phyloP scores from a whole-genome alignment of 2,888 invertebrate genomes.

The Perithous albicinctus region DNA sequence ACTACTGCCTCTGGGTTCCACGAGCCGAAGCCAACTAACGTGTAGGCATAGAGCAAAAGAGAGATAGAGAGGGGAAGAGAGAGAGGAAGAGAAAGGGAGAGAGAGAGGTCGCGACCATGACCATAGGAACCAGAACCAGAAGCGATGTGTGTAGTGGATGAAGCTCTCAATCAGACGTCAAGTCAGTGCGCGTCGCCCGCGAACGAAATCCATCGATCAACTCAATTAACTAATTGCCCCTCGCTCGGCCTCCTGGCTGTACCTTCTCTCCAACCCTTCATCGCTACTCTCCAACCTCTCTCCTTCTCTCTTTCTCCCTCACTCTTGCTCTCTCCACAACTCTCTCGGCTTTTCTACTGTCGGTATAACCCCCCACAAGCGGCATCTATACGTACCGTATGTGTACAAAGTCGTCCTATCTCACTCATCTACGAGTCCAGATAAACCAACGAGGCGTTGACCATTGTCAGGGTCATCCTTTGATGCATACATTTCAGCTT shows the following conservation, averaged over 20 bases:
- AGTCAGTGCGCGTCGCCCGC: constrained; percentile 78
- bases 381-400: not conserved
- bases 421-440: not conserved
- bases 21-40: constrained; percentile 46
- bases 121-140: constrained; percentile 56
- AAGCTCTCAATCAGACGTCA: constrained; percentile 83
- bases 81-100: constrained; percentile 8
- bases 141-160: constrained; percentile 72
- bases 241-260: constrained; percentile 56
- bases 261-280: constrained; percentile 22
- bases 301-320: constrained; percentile 19
- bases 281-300: constrained; percentile 11
- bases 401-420: constrained; percentile 14
- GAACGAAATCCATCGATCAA: constrained; percentile 84
- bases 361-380: constrained; percentile 33
- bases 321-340: not conserved
- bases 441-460: not conserved
- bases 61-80: constrained; percentile 17
- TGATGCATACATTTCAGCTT: not conserved
- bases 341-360: constrained; percentile 39
- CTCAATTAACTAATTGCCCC: constrained; percentile 84
- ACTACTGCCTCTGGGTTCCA: constrained; percentile 42
- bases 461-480: not conserved
- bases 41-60: constrained; percentile 20
- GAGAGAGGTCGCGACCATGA: constrained; percentile 55